phyloP scores from a whole-genome alignment of 2,888 invertebrate genomes.

The Steromphala cineraria region DNA sequence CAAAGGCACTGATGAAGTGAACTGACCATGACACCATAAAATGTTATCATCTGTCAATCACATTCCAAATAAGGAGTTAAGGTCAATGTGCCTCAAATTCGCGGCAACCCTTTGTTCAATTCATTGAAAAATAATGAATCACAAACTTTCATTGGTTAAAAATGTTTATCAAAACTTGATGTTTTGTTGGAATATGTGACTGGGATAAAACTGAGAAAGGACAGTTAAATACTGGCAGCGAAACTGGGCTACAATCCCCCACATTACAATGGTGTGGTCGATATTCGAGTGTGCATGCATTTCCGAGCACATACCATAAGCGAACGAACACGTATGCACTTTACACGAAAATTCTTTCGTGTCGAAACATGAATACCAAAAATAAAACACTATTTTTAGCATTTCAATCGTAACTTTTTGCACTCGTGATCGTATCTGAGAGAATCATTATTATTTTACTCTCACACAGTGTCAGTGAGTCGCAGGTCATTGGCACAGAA shows the following conservation, averaged over 20 bases:
- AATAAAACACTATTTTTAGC: no score
- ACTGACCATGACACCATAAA: not conserved
- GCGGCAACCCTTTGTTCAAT: constrained; percentile 16
- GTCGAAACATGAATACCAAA: not conserved
- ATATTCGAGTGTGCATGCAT: not conserved
- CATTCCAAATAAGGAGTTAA: constrained; percentile 20
- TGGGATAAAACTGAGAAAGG: no score
- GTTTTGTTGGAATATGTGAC: no score
- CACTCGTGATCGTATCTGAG: no score
- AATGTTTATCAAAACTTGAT: no score
- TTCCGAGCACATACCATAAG: not conserved
- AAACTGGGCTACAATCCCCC: not conserved
- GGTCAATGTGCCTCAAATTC: constrained; percentile 20
- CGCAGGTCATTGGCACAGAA: constrained; percentile 18
- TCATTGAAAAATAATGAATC: not conserved
- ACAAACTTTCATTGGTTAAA: not conserved
- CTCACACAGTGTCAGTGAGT: not conserved
- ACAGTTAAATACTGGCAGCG: not conserved
- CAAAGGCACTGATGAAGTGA: not conserved
- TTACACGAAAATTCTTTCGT: not conserved
- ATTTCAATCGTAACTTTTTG: no score
- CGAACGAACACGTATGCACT: constrained; percentile 1
- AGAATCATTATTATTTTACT: not conserved
- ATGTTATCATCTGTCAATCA: constrained; percentile 20
- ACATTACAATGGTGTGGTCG: not conserved